Evolutionary conservation across 2,113 vertebrate genomes (phyloP), one percentile per base, ranked within the genome.

Genomic region (Nerophis ophidion): DNA sequence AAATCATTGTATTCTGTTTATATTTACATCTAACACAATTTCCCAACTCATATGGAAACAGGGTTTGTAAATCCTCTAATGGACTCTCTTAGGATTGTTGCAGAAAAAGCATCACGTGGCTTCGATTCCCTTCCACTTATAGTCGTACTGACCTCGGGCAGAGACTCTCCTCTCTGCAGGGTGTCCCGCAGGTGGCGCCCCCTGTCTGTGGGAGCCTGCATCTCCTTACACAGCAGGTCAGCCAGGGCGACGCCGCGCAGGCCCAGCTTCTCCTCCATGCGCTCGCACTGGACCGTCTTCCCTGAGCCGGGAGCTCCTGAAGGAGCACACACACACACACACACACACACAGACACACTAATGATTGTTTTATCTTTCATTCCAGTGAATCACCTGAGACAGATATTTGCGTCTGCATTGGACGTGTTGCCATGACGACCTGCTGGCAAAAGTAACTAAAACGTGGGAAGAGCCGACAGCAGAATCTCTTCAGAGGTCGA

Each of bases 261-360:
- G 57, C 92, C 91, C 0, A 96, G 93, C 72, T 90, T 87, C 74
- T 92, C 91, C 71, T 91, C 92, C 77, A 98, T 81, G 77, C 89
- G 90, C 84, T 92, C 84, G 12, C 93, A 93, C 16, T 95, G 96
- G 14, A 91, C 88, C 17, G 90, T 76, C 89, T 98, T 98, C 50
- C 94, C 95, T 38, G 96, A 98, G 56, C 90, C 92, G 0, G 95
- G 95, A 5, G 94, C 94, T 70, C 97, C 97, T 98, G 48, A 72
- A 48, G 26, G 17, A 6, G 15, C 13, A 34, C 55, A 71, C 60
- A 63, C 57, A 71, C 46, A 70, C 63, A 57, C 42, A 65, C 54
- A 61, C 47, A 35, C 14, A 48, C 26, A 17, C 8, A 16, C 15
- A 34, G 52, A 71, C 60, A 63, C 57, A 71, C 46, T 52, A 10